phyloP scores from a whole-genome alignment of 2,113 vertebrate genomes.

The Gorsachius goisagi region DNA sequence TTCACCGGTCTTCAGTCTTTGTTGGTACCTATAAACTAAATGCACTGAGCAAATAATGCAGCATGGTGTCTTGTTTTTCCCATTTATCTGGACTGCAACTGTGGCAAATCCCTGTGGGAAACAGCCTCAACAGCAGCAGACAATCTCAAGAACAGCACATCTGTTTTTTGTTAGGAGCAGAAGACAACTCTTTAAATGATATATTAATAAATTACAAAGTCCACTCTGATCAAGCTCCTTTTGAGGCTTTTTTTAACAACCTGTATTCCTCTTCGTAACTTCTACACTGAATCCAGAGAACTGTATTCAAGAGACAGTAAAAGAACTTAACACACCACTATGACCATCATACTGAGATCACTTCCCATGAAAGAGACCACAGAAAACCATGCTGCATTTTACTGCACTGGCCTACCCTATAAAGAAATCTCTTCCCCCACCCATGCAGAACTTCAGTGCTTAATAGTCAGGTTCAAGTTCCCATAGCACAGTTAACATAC shows the following conservation, averaged over 20 bases:
- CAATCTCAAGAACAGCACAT: not conserved
- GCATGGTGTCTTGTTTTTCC: not conserved
- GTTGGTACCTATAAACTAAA: not conserved
- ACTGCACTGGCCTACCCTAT: not conserved
- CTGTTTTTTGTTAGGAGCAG: not conserved
- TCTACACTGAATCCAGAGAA: not conserved
- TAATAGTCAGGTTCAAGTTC: not conserved
- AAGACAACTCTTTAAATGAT: not conserved
- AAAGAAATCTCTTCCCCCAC: not conserved
- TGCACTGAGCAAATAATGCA: not conserved
- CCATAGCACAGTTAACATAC: not conserved
- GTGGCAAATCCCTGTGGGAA: not conserved
- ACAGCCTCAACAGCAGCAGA: not conserved
- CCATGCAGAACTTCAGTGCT: not conserved
- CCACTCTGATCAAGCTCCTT: not conserved
- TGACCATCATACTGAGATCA: not conserved
- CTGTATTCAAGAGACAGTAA: not conserved
- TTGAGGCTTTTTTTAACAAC: not conserved
- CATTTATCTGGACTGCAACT: not conserved
- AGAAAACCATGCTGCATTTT: not conserved
- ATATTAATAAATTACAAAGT: not conserved
- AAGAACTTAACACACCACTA: not conserved
- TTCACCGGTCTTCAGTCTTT: not conserved
- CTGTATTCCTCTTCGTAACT: not conserved
- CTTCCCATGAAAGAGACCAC: not conserved